These are phyloP conservation scores for Diceros bicornis DNA, from an alignment of 2,797 vertebrate genomes.

Conservation along the genomic window DNA sequence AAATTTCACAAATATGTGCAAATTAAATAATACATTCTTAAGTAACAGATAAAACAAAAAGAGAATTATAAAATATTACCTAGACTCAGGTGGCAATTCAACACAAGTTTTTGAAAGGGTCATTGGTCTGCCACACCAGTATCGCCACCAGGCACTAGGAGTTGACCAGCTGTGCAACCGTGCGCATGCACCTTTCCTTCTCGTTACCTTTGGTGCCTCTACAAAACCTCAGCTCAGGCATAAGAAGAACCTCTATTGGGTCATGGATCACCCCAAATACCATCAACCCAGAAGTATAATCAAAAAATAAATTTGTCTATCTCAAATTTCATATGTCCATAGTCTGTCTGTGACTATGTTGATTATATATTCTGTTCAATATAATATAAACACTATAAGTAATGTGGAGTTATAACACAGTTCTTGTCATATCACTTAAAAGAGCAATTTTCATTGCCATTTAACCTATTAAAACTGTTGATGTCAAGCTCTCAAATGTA, in stretches of 20 bases:
- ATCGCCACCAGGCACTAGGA: too few species aligned
- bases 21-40: neutral
- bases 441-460: neutral
- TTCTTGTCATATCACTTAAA: neutral
- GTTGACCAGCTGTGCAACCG: neutral
- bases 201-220: neutral
- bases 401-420: neutral
- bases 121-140: neutral
- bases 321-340: neutral
- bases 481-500: neutral
- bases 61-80: neutral
- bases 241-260: neutral
- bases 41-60: neutral
- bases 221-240: neutral
- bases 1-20: neutral
- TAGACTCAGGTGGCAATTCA: neutral
- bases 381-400: neutral
- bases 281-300: neutral
- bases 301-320: neutral
- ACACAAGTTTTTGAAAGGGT: neutral
- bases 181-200: neutral
- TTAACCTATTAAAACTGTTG: neutral
- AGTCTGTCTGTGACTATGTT: neutral
- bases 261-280: neutral
- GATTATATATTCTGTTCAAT: neutral